Percentiles rank a stretch among this genome's conserved stretches.
Conservation (phyloP, 1,140 invertebrate species). For the Drosophila littoralis region DNA sequence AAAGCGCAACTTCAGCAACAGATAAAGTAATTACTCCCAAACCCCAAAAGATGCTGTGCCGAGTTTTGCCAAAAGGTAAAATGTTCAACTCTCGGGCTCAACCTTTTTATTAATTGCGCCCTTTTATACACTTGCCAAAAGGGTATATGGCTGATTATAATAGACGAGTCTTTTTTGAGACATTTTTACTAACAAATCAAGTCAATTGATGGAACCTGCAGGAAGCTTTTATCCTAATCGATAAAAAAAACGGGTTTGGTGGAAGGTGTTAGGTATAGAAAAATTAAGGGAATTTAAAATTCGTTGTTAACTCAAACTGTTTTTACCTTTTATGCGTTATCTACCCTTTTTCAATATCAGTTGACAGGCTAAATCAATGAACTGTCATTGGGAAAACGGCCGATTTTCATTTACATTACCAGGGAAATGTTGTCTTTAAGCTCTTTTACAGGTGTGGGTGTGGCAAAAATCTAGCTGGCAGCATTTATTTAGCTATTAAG, state of each 20-base stretch:
- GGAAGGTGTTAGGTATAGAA: background rate
- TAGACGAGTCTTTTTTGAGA: background rate
- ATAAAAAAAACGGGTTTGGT: too few species aligned
- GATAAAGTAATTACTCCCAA: slow-evolving; percentile 80
- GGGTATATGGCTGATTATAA: slow-evolving; percentile 21
- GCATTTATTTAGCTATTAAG: slow-evolving; percentile 82
- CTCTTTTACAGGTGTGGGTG: slow-evolving; percentile 59
- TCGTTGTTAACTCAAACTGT: background rate
- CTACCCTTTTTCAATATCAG: slow-evolving; percentile 44
- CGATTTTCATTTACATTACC: slow-evolving; percentile 50
- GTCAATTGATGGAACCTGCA: too few species aligned
- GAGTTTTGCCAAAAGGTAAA: slow-evolving; percentile 66
- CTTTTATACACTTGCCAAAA: slow-evolving; percentile 31
- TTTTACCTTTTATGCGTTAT: background rate
- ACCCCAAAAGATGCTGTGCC: slow-evolving; percentile 57
- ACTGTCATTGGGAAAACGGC: slow-evolving; percentile 44
- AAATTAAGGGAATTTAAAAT: background rate
- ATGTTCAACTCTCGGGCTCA: slow-evolving; percentile 51
- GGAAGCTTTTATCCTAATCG: too few species aligned
- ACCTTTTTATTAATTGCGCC: slow-evolving; percentile 74
- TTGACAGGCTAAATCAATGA: slow-evolving; percentile 57
- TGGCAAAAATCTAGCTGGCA: slow-evolving; percentile 46
- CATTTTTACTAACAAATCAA: too few species aligned
- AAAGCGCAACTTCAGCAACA: slow-evolving; percentile 80
- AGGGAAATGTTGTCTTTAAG: slow-evolving; percentile 14